Percentiles rank a stretch among this genome's conserved stretches.
phyloP scores from a whole-genome alignment of 2,797 vertebrate species.

The Decapterus maruadsi region DNA sequence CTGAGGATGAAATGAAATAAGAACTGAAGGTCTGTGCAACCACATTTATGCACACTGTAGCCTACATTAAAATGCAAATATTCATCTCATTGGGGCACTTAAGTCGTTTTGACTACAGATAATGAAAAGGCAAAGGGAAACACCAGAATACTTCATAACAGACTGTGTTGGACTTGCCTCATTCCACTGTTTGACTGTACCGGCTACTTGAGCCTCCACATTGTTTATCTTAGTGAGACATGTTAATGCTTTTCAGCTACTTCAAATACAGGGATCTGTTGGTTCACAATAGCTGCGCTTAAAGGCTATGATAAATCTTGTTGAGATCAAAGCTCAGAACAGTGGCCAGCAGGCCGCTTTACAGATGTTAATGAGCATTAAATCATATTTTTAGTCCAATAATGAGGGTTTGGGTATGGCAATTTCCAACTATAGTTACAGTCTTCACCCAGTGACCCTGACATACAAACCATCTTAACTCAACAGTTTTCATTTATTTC shows the following conservation, averaged over 20 bases:
- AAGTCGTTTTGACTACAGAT: not conserved
- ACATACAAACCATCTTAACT: conserved; percentile 41
- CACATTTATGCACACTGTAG: not conserved
- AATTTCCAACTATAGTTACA: conserved; percentile 66
- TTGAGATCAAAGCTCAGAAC: conserved; percentile 74
- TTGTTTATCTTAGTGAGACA: conserved; percentile 46
- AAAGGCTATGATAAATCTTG: conserved; percentile 69
- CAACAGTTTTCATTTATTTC: conserved; percentile 49
- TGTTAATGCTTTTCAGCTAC: conserved; percentile 23
- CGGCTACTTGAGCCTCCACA: conserved; percentile 16
- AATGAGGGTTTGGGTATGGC: conserved; percentile 59
- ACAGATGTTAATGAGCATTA: conserved; percentile 74
- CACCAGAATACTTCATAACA: conserved; percentile 22
- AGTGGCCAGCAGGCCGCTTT: conserved; percentile 59
- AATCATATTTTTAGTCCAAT: conserved; percentile 73
- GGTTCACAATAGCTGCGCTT: conserved; percentile 62
- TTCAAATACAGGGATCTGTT: conserved; percentile 53
- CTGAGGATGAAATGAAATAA: conserved; percentile 3
- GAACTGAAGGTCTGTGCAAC: not conserved
- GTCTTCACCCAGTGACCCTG: conserved; percentile 66
- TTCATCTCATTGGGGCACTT: not conserved
- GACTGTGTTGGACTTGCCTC: conserved; percentile 21
- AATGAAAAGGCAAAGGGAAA: conserved; percentile 7
- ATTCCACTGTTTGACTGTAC: conserved; percentile 12
- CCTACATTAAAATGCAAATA: not conserved